Conservation (phyloP, 2,797 vertebrate genomes). For the Trematomus bernacchii region DNA sequence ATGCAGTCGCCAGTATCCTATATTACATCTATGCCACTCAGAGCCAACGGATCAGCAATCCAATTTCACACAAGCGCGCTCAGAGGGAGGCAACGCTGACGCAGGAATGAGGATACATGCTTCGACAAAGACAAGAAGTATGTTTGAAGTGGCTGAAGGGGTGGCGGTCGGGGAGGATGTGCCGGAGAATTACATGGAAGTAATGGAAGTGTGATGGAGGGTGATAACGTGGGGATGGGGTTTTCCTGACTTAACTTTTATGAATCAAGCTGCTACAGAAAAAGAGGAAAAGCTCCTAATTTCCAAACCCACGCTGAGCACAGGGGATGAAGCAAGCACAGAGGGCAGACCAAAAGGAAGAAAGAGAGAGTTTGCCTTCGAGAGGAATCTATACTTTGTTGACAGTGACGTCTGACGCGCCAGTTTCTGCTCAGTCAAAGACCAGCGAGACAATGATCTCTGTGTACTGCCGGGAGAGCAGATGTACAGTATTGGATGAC, state of each 20-base stretch:
- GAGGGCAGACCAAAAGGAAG: neutral
- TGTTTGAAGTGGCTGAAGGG: slow-evolving; percentile 64
- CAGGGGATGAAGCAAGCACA: slow-evolving; percentile 13
- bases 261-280: slow-evolving; percentile 25
- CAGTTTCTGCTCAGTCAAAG: slow-evolving; percentile 35
- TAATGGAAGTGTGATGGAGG: slow-evolving; percentile 53
- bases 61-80: slow-evolving; percentile 86
- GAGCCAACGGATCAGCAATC: slow-evolving; percentile 84
- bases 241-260: slow-evolving; percentile 35
- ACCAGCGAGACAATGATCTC: slow-evolving; percentile 63
- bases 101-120: slow-evolving; percentile 70
- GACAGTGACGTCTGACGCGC: slow-evolving; percentile 19
- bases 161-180: slow-evolving; percentile 14
- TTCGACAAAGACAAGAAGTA: slow-evolving; percentile 71
- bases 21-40: slow-evolving; percentile 84
- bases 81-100: slow-evolving; percentile 66
- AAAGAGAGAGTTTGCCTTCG: neutral
- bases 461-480: slow-evolving; percentile 54
- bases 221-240: slow-evolving; percentile 9
- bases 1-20: slow-evolving; percentile 71
- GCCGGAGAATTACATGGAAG: slow-evolving; percentile 46
- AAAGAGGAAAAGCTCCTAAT: slow-evolving; percentile 17
- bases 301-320: slow-evolving; percentile 17
- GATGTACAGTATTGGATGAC: slow-evolving; percentile 73
- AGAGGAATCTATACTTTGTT: slow-evolving; percentile 35